Percentiles rank a stretch among this genome's conserved stretches.
Conservation (phyloP, 2,888 invertebrate species). For the Meghimatium bilineatum region DNA sequence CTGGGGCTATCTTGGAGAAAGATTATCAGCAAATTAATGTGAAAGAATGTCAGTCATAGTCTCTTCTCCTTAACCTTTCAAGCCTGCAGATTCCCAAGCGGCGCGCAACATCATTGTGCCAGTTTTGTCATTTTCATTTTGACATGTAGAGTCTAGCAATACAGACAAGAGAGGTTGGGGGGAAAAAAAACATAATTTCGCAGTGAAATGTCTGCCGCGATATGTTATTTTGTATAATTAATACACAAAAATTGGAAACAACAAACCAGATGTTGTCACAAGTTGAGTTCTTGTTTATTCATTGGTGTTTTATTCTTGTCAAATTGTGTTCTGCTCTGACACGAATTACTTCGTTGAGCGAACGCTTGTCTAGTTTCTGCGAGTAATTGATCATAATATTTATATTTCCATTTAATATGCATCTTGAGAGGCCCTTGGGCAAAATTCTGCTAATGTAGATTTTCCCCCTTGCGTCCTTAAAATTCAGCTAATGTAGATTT, state of each 20-base stretch:
- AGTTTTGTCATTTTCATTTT: background rate
- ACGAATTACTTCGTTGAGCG: background rate
- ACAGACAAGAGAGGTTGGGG: background rate
- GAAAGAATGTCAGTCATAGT: constrained; percentile 8
- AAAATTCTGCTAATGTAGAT: constrained; percentile 11
- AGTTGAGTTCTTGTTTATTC: background rate
- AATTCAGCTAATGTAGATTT: constrained; percentile 9
- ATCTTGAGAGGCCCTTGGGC: background rate
- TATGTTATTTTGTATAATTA: background rate
- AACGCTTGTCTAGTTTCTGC: background rate
- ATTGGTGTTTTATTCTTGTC: background rate
- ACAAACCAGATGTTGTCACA: constrained; percentile 1
- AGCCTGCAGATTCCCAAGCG: constrained; percentile 1
- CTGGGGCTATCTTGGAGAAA: constrained; percentile 5
- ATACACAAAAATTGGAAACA: background rate
- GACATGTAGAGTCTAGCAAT: background rate
- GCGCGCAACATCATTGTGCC: background rate
- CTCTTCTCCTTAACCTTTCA: constrained; percentile 26
- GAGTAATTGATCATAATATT: constrained; percentile 23
- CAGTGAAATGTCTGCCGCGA: too few species aligned
- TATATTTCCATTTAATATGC: background rate
- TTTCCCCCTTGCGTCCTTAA: background rate
- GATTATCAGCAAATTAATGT: constrained; percentile 22
- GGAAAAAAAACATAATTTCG: background rate
- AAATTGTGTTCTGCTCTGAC: background rate